A percentile compares a stretch with the other conserved stretches of the same genome.
These are phyloP conservation scores for Macrostomum lignano DNA, from an alignment of 1,140 invertebrate genomes.

Conservation along the genomic window DNA sequence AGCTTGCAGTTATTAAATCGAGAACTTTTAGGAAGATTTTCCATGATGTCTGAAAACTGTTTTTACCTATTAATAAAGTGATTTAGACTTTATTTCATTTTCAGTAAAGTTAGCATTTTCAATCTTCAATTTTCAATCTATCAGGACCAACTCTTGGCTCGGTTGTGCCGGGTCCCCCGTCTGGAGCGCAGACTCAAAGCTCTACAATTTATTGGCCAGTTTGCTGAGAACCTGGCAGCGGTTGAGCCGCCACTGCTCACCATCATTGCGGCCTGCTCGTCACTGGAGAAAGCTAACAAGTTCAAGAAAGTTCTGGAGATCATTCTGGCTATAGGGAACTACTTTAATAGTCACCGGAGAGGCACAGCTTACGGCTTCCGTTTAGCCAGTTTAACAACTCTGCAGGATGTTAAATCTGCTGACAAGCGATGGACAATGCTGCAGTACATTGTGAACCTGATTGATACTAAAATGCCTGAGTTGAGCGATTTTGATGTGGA, in stretches of 20 bases:
- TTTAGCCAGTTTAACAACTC: conserved; percentile 66
- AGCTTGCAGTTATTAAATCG: too few species aligned
- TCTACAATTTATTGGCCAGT: conserved; percentile 90
- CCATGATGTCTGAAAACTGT: too few species aligned
- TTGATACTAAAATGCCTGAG: conserved; percentile 57
- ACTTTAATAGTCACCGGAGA: conserved; percentile 75
- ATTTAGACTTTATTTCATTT: too few species aligned
- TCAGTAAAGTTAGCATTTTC: too few species aligned
- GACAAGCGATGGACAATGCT: conserved; percentile 66
- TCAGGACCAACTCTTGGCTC: conserved; percentile 44
- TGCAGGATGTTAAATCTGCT: conserved; percentile 62
- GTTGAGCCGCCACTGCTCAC: conserved; percentile 46
- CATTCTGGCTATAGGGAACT: conserved; percentile 90
- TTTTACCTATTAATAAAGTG: too few species aligned
- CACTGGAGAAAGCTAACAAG: conserved; percentile 62
- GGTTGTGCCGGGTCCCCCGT: conserved; percentile 50
- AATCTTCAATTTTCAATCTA: too few species aligned
- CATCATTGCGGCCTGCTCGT: conserved; percentile 62
- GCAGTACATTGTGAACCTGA: conserved; percentile 70
- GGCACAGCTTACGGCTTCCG: conserved; percentile 95
- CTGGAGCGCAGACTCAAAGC: conserved; percentile 73
- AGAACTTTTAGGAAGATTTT: too few species aligned
- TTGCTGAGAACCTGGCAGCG: conserved; percentile 63
- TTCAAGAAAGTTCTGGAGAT: conserved; percentile 37
- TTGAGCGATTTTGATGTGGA: conserved; percentile 55